Conservation (phyloP, 2,113 vertebrate species). For the Leptocoma aspasia region DNA sequence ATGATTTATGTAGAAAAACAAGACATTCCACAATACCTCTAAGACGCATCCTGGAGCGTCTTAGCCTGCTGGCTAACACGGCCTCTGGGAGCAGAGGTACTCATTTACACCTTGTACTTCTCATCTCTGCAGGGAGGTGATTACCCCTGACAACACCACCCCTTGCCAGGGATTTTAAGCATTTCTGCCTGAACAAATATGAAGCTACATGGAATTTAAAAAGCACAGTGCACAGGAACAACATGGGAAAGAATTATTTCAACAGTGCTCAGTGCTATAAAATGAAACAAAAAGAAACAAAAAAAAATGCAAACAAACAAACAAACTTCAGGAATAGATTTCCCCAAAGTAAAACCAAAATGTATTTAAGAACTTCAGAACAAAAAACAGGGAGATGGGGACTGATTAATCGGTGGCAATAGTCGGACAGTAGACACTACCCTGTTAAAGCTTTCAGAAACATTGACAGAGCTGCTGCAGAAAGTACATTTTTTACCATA, state of each 20-base stretch:
- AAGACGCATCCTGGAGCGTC: conserved; percentile 23
- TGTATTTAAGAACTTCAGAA: background rate
- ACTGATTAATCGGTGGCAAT: background rate
- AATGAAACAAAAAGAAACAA: background rate
- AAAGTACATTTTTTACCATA: conserved; percentile 6
- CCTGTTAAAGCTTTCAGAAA: background rate
- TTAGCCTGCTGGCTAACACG: conserved; percentile 23
- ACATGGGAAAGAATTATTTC: conserved; percentile 26
- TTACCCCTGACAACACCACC: conserved; percentile 41
- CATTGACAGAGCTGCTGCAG: background rate
- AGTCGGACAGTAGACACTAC: background rate
- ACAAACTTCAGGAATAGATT: background rate
- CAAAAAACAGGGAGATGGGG: accelerated
- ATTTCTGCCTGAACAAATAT: conserved; percentile 43
- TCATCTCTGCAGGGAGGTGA: conserved; percentile 54
- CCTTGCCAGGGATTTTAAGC: background rate
- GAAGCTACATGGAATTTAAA: conserved; percentile 16
- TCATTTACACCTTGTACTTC: conserved; percentile 27
- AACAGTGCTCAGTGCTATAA: background rate
- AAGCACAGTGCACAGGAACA: background rate
- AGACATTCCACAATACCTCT: conserved; percentile 55
- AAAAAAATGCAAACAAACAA: background rate
- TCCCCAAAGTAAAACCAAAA: background rate
- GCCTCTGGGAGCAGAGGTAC: background rate
- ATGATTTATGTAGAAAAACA: conserved; percentile 70